phyloP scores from a whole-genome alignment of 2,113 vertebrate species.

The Hyaena hyaena region DNA sequence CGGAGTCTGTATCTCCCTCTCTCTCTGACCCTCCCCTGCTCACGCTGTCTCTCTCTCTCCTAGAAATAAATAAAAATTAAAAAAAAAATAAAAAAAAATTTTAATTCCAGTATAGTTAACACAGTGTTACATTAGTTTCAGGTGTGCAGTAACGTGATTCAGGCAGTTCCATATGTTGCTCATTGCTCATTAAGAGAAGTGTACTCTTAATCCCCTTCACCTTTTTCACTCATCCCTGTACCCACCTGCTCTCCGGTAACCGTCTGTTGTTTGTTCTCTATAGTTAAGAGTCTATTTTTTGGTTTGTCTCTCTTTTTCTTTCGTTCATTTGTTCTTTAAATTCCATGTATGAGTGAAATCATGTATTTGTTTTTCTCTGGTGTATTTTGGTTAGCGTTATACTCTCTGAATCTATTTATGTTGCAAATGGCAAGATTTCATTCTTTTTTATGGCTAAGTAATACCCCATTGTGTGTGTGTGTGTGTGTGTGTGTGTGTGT shows the following conservation, averaged over 20 bases:
- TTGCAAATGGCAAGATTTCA: background rate
- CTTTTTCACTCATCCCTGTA: background rate
- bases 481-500: background rate
- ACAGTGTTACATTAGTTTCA: background rate
- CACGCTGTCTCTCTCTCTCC: too few relatives aligned
- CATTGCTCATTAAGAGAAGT: background rate
- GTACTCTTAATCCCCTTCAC: background rate
- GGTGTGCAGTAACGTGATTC: background rate
- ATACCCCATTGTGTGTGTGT: background rate
- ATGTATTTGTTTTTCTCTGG: background rate
- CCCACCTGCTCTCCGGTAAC: background rate
- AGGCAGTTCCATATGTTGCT: background rate
- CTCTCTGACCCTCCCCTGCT: too few relatives aligned
- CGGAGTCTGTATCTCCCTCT: too few relatives aligned
- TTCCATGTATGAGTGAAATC: background rate
- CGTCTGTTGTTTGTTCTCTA: background rate
- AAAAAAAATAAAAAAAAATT: background rate
- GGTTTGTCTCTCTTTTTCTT: background rate
- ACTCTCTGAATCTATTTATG: background rate
- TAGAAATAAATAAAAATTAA: too few relatives aligned
- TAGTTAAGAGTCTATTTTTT: background rate
- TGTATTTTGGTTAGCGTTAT: background rate
- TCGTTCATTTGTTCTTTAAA: background rate
- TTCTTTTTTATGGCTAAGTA: background rate
- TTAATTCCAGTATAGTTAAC: background rate